Conservation (phyloP, 2,113 vertebrate species). For the Ammodramus savannarum region DNA sequence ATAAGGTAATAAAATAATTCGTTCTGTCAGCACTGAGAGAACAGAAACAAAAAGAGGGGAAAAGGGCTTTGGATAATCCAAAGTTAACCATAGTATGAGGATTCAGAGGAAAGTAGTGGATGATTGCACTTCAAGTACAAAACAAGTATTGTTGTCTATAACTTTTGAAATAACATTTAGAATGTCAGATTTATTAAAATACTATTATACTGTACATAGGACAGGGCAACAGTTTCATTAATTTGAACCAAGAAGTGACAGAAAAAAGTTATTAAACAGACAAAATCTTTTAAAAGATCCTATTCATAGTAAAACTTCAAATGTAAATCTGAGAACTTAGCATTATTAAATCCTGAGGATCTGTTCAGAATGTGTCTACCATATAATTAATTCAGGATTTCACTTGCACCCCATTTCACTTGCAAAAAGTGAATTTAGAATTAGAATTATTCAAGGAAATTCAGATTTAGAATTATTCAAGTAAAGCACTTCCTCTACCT, state of each 20-base stretch:
- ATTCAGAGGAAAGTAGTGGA: neutral
- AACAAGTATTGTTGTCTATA: neutral
- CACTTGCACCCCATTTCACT: neutral
- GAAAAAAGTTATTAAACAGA: neutral
- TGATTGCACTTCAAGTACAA: neutral
- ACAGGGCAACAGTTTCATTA: neutral
- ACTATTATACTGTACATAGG: neutral
- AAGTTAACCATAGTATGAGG: neutral
- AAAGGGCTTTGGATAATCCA: neutral
- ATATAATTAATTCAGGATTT: neutral
- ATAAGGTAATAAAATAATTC: neutral
- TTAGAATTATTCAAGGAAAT: neutral
- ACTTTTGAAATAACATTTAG: neutral
- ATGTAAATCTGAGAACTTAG: neutral
- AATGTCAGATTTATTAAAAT: neutral
- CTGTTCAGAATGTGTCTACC: neutral
- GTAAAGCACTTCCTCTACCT: neutral
- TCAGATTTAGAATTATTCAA: neutral
- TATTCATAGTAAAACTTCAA: neutral
- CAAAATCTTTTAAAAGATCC: neutral
- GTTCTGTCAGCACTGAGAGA: neutral
- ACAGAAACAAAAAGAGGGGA: neutral
- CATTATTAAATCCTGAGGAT: neutral
- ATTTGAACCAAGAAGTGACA: neutral
- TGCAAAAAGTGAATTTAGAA: neutral